Evolutionary conservation across 2,888 invertebrate species (phyloP).

Genomic region (Pseudococcus jackbeardsleyi): DNA sequence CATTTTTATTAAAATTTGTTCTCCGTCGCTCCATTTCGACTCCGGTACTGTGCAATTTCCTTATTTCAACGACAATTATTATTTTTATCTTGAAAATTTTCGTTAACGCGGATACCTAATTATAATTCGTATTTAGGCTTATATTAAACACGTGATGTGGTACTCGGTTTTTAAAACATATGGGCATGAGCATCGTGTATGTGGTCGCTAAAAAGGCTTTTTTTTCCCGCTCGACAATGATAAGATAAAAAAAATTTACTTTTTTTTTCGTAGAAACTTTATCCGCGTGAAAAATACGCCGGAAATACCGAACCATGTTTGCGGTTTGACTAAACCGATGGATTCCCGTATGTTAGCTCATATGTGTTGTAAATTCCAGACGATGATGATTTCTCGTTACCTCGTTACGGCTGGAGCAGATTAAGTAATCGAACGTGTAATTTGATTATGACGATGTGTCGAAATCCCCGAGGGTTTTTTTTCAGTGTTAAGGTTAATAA

Average conservation of each 20-base stretch:
- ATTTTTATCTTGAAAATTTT: neutral
- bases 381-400: neutral
- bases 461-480: neutral
- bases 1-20: constrained; percentile 47
- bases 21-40: neutral
- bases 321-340: neutral
- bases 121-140: neutral
- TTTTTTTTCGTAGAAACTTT: neutral
- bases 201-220: neutral
- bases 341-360: neutral
- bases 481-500: constrained; percentile 25
- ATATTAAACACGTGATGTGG: neutral
- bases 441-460: neutral
- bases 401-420: neutral
- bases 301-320: constrained; percentile 11
- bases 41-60: constrained; percentile 3
- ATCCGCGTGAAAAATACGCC: neutral
- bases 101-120: neutral
- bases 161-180: neutral
- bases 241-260: neutral
- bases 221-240: neutral
- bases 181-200: too few relatives aligned
- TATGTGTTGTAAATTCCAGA: neutral
- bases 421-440: neutral
- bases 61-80: constrained; percentile 5